Evolutionary conservation across 2,113 vertebrate species (phyloP).

Genomic region (Sylvicapra grimmia): DNA sequence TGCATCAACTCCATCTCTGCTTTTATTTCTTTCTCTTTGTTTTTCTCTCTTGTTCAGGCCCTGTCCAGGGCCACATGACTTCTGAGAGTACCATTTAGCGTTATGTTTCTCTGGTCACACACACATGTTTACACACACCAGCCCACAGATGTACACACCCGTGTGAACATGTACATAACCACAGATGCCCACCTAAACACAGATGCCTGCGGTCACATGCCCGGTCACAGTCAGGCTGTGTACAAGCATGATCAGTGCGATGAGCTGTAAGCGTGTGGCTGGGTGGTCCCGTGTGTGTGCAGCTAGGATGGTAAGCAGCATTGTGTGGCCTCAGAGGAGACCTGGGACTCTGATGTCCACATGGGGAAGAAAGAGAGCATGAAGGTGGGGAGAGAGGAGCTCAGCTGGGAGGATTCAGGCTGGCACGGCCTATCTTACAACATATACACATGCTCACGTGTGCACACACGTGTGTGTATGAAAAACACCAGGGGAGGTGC

Average conservation of each 20-base stretch:
- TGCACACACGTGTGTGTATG: neutral
- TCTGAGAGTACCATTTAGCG: neutral
- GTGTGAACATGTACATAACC: neutral
- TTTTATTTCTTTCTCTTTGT: neutral
- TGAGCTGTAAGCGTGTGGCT: neutral
- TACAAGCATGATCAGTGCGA: neutral
- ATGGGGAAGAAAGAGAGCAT: neutral
- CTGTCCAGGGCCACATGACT: neutral
- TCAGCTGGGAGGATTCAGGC: neutral
- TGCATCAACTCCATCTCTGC: neutral
- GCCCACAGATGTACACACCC: neutral
- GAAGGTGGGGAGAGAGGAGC: neutral
- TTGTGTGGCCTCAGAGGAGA: neutral
- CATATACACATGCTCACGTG: neutral
- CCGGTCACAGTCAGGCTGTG: neutral
- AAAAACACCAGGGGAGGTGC: neutral
- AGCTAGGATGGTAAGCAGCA: neutral
- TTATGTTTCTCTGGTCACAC: neutral
- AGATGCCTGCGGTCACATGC: neutral
- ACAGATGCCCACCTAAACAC: neutral
- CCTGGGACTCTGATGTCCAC: neutral
- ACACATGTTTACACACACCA: neutral
- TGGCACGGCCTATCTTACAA: neutral
- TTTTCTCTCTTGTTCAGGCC: neutral
- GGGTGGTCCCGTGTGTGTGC: neutral